Base-by-base conservation (phyloP, 23 tunicate genomes). In the Botrylloides violaceus region DNA sequence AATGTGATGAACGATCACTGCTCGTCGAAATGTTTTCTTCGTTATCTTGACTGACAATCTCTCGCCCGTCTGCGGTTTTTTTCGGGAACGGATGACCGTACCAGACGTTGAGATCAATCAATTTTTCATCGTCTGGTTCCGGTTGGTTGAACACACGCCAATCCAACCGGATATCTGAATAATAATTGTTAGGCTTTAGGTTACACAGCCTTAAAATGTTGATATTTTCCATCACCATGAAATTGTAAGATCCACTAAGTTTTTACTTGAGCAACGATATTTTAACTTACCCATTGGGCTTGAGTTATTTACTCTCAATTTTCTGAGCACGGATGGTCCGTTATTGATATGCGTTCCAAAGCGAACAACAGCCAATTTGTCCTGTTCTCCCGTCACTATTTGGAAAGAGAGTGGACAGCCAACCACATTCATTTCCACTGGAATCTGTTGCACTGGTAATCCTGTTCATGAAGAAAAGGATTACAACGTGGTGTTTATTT, bases 381-480 rank as follows among this genome's bases (percentile, higher is more conserved):
- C 75, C 30, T 85, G 39, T 23, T 66, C 70, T 20, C 59, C 68
- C 25, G 68, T 71, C 18, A 85, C 83, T 25, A 88, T 70, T 56
- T 88, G 84, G 77, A 88, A 88, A 18, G n/a, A 24, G 9, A 88
- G 80, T 12, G 96, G 96, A 38, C 84, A 88, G n/a, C 96, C 96
- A 30, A 60, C 25, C 48, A 88, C 88, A 27, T 81, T 35, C 65
- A 82, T 49, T 28, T 82, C 83, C 7, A 88, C 64, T 0, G 96
- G 96, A 27, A 88, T 82, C 9, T 4, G 25, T 27, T 62, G 61
- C 1, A 66, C 36, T 1, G 78, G 71, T 34, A 76, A 49, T 21
- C 95, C 95, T 87, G 76, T 5, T n/a, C n/a, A n/a, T n/a, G n/a
- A n/a, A n/a, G n/a, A n/a, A n/a, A n/a, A n/a, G n/a, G n/a, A n/a